Base-by-base conservation (phyloP, 2,888 invertebrate species). In the Xylophagus ater region DNA sequence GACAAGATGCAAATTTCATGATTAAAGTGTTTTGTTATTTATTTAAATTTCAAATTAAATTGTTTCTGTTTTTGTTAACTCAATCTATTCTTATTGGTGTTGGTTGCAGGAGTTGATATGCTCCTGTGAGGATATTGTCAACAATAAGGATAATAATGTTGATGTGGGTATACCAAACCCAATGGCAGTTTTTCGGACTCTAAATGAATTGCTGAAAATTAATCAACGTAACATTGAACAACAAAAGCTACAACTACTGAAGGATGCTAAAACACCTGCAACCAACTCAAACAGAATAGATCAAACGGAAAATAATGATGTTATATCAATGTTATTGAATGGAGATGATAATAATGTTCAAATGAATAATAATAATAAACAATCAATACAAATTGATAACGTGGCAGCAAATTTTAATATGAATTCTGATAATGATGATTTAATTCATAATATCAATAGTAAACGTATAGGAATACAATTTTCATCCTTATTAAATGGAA, bases 91-190 rank as follows among this genome's bases (percentile, higher is more conserved):
- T 46, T 61, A 73, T 65, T 66, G 66, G 75, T 66, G 63, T 65
- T 64, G 66, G 66, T 76, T 76, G 73, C 76, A 76, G 75, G 75
- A 74, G 68, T 68, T 66, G 67, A 66, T 76, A 67, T 75, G 76
- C 67, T 69, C 70, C 68, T 68, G 74, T 64, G 71, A 69, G 58
- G 74, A 74, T 74, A 60, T 67, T 73, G 65, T 67, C 63, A 58
- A 57, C 44, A 47, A 53, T 53, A 54, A 53, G 49, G 47, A 55
- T 44, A 51, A 52, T 49, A 56, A 53, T 45, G 53, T 56, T 48
- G 51, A 55, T 43, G 56, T 56, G 30, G 61, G 62, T 31, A 46
- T 61, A 49, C 59, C 57, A 45, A 65, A 64, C 53, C 55, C 55
- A 37, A 47, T 54, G 34, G 60, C 60, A 37, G 53, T 65, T 41